Evolutionary conservation across 2,113 vertebrate genomes (phyloP), one percentile per base, ranked within the genome.

Genomic region (Mormyrus lacerda): DNA sequence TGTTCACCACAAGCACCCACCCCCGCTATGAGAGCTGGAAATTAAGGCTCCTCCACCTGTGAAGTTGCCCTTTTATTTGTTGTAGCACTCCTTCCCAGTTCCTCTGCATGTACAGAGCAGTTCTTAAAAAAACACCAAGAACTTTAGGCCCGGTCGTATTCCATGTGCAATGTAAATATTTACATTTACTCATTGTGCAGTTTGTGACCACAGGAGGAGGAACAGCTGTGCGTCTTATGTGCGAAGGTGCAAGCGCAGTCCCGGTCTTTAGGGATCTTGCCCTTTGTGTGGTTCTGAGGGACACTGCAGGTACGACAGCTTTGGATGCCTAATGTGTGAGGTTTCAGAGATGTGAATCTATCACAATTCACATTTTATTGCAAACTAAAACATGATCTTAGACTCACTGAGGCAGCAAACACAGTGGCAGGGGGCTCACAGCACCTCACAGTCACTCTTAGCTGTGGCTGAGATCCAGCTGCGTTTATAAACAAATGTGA

Each of bases 401-500:
- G 5, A 82, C 27, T 85, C 11, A 21, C 35, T n/a, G 35, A 21
- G 3, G 24, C 15, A 8, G 50, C 15, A 31, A 7, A 35, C 42
- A 35, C 73, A 17, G 27, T 42, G 73, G 27, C 73, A 47, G 79
- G 39, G 9, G 9, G 4, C 31, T 92, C 79, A 93, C 3, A 91
- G 17, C 7, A 93, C 90, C 24, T 92, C 87, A 44, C 93, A 92
- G 90, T 91, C 88, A 11, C 35, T 90, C 48, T 92, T 89, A 1
- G 90, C 45, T 7, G 3, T 55, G n/a, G 92, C 92, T 55, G 90
- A 90, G 39, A 94, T 91, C 44, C 65, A 89, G 19, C 90, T 73
- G 21, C 61, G 88, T 51, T 89, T 92, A 58, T 91, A 94, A 15
- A 90, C 88, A 65, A 94, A 90, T 69, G 90, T 94, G n/a, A 94